A percentile compares a stretch with the other conserved stretches of the same genome.
These are phyloP conservation scores for Otocyon megalotis DNA, from an alignment of 2,113 vertebrate species.

Conservation along the genomic window DNA sequence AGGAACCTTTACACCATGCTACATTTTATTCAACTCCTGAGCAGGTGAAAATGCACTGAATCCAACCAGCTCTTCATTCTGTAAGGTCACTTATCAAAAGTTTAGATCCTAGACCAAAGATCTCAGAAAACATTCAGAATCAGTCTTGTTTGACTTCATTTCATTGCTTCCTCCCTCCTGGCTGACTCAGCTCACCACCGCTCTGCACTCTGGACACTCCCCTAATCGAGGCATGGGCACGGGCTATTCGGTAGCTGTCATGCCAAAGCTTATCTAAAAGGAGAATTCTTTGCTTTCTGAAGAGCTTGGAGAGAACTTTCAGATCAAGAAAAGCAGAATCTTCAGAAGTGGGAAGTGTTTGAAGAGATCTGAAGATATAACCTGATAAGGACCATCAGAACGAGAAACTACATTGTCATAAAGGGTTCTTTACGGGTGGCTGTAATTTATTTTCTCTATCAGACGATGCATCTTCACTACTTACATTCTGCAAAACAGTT, in stretches of 20 bases:
- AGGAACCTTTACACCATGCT: fast-evolving
- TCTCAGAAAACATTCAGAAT: neutral
- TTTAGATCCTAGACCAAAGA: neutral
- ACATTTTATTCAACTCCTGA: fast-evolving
- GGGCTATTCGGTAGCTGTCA: fast-evolving
- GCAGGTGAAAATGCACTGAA: fast-evolving
- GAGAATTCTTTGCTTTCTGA: neutral
- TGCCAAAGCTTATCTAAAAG: no score
- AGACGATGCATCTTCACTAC: neutral
- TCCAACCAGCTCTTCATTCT: neutral
- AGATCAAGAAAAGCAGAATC: neutral
- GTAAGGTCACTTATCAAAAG: no score
- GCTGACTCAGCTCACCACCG: no score
- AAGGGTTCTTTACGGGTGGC: neutral
- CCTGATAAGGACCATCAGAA: neutral
- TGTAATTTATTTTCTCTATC: neutral
- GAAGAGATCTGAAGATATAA: neutral
- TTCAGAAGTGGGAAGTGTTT: neutral
- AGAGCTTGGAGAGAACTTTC: neutral
- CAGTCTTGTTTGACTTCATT: no score
- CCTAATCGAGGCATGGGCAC: fast-evolving
- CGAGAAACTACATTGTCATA: neutral
- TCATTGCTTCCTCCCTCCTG: neutral
- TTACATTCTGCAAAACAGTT: neutral
- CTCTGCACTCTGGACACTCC: neutral